Conservation (phyloP, 2,797 vertebrate species). For the Coranthus polyacanthus region DNA sequence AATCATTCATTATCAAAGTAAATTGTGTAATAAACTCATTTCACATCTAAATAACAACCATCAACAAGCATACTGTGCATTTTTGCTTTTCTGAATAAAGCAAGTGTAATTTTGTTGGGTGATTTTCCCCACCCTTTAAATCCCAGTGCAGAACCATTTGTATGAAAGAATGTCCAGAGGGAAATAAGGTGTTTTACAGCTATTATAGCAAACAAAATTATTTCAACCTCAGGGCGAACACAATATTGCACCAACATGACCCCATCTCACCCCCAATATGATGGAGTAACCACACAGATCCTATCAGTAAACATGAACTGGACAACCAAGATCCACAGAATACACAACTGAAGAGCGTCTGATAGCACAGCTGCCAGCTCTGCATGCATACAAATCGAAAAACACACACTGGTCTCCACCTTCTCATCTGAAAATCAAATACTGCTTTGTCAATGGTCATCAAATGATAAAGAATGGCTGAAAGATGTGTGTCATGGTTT, state of each 20-base stretch:
- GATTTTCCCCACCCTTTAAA: slow-evolving; percentile 66
- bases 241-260: slow-evolving; percentile 85
- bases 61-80: slow-evolving; percentile 2
- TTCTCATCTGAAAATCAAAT: slow-evolving; percentile 37
- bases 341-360: slow-evolving; percentile 55
- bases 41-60: slow-evolving; percentile 30
- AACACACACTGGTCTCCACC: slow-evolving; percentile 7
- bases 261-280: slow-evolving; percentile 74
- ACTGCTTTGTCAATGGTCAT: slow-evolving; percentile 37
- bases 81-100: slow-evolving; percentile 38
- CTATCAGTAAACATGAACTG: slow-evolving; percentile 81
- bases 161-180: slow-evolving; percentile 79
- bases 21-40: neutral
- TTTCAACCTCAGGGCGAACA: slow-evolving; percentile 83
- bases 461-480: slow-evolving; percentile 26
- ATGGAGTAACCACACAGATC: slow-evolving; percentile 81
- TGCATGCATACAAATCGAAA: slow-evolving; percentile 64
- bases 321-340: slow-evolving; percentile 68
- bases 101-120: slow-evolving; percentile 52
- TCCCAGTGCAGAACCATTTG: slow-evolving; percentile 77
- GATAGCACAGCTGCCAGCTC: slow-evolving; percentile 58
- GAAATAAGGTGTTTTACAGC: slow-evolving; percentile 87
- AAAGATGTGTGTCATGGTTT: neutral
- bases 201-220: slow-evolving; percentile 86
- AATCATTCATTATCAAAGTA: slow-evolving; percentile 20